These are phyloP conservation scores for Tinamus major DNA, from an alignment of 2,797 vertebrate species.

Conservation along the genomic window DNA sequence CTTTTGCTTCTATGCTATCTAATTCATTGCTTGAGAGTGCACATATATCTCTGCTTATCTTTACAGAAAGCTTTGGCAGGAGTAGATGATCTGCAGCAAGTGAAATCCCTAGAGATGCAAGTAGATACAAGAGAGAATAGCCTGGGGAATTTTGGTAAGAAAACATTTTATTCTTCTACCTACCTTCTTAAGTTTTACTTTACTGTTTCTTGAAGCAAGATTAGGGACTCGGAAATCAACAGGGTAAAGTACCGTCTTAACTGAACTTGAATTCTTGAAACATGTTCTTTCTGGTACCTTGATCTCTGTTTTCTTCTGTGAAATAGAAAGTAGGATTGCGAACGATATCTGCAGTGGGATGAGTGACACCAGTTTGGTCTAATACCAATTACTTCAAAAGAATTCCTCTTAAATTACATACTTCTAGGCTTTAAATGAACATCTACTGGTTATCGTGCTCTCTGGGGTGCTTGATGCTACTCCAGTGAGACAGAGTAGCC, in stretches of 20 bases:
- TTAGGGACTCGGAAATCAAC: neutral
- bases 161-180: neutral
- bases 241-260: neutral
- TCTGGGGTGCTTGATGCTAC: neutral
- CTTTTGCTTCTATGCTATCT: neutral
- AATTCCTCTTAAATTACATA: neutral
- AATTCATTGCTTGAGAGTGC: neutral
- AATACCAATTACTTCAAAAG: neutral
- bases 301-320: neutral
- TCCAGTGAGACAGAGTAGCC: neutral
- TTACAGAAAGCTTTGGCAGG: constrained; percentile 86
- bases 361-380: neutral
- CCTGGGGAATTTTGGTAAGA: constrained; percentile 93
- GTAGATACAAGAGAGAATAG: constrained; percentile 87
- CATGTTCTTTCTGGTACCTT: neutral
- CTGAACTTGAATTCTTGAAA: neutral
- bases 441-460: neutral
- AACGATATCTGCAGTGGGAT: neutral
- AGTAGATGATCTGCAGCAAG: constrained; percentile 81
- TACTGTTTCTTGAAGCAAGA: neutral
- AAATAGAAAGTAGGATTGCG: neutral
- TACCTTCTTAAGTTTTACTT: neutral
- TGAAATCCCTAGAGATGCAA: constrained; percentile 85
- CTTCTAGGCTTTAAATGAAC: neutral
- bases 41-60: constrained; percentile 25